Evolutionary conservation across 2,888 invertebrate species (phyloP), one percentile per base, ranked within the genome.

Genomic region (Papilio gigon): DNA sequence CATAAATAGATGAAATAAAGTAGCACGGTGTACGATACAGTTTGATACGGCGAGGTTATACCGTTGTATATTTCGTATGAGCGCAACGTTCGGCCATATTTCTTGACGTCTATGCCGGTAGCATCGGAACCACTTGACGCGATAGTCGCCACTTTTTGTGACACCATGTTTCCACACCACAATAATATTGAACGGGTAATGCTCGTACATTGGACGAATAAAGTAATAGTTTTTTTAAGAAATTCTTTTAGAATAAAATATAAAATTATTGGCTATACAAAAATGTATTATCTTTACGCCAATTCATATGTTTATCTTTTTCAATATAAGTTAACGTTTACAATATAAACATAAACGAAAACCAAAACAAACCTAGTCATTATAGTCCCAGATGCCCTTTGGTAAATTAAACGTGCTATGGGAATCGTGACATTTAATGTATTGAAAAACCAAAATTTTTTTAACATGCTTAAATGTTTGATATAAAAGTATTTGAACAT

Each of bases 101-200:
- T 90, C 85, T 84, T 78, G 78, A 80, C 82, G 84, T 84, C 83
- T 86, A 83, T 81, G 78, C 81, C 83, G 72, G 82, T 82, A 76
- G 78, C 78, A 82, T 84, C 86, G 86, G 86, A 84, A 86, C 83
- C 85, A 83, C 86, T 90, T 88, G 88, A 90, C 87, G 88, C 87
- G 86, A 88, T 82, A 80, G 81, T 84, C 82, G 77, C 84, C 84
- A 83, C 83, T 87, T 87, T 88, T 88, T 88, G 33, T 82, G 84
- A 89, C 86, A 84, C 84, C 86, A 83, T 84, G 84, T 86, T 89
- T 87, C 88, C 87, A 85, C 82, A 77, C 83, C 82, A 86, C 85
- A 86, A 85, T 84, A 81, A 80, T 80, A 79, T 85, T 80, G 76
- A 83, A 83, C 80, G 81, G 81, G 81, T 82, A 71, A 66, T n/a